A percentile compares a stretch with the other conserved stretches of the same genome.
Evolutionary conservation across 2,888 invertebrate genomes (phyloP).

Genomic region (Eupithecia subfuscata): DNA sequence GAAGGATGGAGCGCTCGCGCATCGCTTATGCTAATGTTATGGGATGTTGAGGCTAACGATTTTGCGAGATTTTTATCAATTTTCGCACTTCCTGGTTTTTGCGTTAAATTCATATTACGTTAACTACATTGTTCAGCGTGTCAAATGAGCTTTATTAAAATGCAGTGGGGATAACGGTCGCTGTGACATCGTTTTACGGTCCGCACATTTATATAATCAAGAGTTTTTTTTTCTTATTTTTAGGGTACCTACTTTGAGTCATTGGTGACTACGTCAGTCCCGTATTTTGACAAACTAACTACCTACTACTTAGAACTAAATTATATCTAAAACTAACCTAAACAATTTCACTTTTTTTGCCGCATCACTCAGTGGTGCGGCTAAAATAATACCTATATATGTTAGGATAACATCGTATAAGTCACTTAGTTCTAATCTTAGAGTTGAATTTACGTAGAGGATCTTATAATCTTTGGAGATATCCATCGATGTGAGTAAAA

Average conservation of each 20-base stretch:
- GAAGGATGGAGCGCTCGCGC: constrained; percentile 65
- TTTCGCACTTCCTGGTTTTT: constrained; percentile 33
- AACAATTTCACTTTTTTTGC: too few relatives aligned
- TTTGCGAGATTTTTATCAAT: constrained; percentile 28
- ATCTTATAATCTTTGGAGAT: not conserved
- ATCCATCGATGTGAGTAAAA: too few relatives aligned
- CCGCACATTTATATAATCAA: not conserved
- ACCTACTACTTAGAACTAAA: too few relatives aligned
- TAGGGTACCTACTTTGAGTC: too few relatives aligned
- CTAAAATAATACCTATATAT: too few relatives aligned
- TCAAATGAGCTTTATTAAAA: constrained; percentile 17
- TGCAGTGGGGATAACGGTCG: not conserved
- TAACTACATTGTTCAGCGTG: constrained; percentile 14
- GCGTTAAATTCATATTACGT: constrained; percentile 6
- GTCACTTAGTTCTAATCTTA: too few relatives aligned
- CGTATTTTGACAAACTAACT: too few relatives aligned
- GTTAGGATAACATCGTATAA: too few relatives aligned
- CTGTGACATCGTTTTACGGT: not conserved
- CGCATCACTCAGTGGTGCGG: too few relatives aligned
- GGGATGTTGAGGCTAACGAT: constrained; percentile 28
- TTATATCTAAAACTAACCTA: too few relatives aligned
- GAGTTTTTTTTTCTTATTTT: not conserved
- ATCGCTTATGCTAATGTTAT: constrained; percentile 49
- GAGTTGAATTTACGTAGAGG: not conserved
- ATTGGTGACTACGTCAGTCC: too few relatives aligned